Evolutionary conservation across 2,113 vertebrate species (phyloP).

Genomic region (Ahaetulla prasina): DNA sequence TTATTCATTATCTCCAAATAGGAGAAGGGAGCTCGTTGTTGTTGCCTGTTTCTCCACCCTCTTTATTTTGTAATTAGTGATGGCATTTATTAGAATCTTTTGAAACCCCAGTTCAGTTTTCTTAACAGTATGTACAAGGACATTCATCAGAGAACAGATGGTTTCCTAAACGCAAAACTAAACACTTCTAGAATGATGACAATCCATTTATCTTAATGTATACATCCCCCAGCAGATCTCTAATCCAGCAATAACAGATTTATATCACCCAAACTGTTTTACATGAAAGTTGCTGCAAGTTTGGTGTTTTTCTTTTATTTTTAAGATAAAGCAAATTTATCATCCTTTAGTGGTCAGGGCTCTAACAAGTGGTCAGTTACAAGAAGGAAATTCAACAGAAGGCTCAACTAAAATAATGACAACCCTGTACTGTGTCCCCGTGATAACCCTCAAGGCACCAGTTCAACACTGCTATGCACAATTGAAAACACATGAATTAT

Average conservation of each 20-base stretch:
- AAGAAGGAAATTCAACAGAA: not conserved
- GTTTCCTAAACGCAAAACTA: slow-evolving; percentile 62
- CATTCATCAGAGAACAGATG: slow-evolving; percentile 74
- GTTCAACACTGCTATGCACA: not conserved
- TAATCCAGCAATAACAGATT: slow-evolving; percentile 54
- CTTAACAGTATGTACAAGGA: slow-evolving; percentile 55
- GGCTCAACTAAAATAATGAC: not conserved
- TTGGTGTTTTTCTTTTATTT: not conserved
- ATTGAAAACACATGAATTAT: not conserved
- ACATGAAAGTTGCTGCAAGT: slow-evolving; percentile 30
- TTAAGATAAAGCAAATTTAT: not conserved
- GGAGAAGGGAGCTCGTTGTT: accelerated
- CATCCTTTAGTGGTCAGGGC: not conserved
- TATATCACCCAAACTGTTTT: slow-evolving; percentile 51
- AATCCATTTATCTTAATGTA: slow-evolving; percentile 76
- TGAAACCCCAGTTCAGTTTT: slow-evolving; percentile 59
- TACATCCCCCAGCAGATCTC: slow-evolving; percentile 64
- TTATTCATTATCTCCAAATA: slow-evolving; percentile 22
- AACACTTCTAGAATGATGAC: slow-evolving; percentile 68
- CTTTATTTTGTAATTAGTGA: slow-evolving; percentile 41
- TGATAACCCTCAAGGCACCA: slow-evolving; percentile 19
- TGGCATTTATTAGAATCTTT: slow-evolving; percentile 57
- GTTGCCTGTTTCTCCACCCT: not conserved
- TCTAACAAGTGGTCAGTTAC: no score
- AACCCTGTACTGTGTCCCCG: not conserved